These are phyloP conservation scores for Channa argus DNA, from an alignment of 2,113 vertebrate genomes.

Conservation along the genomic window DNA sequence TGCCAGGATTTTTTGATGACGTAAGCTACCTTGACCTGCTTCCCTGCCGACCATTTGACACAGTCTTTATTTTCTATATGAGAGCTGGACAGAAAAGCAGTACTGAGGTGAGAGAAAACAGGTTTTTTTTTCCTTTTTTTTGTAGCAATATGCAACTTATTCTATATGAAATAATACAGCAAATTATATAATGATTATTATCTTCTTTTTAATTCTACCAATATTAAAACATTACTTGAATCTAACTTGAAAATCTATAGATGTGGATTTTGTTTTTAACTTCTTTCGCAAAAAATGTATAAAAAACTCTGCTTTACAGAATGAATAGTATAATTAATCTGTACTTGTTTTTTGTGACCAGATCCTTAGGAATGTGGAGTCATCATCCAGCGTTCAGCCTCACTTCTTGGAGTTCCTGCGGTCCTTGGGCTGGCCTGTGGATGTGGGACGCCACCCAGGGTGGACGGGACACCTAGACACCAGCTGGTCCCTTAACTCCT, in stretches of 20 bases:
- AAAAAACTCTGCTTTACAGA: neutral
- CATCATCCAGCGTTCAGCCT: conserved; percentile 90
- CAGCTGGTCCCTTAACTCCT: conserved; percentile 94
- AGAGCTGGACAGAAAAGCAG: conserved; percentile 95
- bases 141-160: neutral
- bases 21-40: conserved; percentile 94
- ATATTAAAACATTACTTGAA: neutral
- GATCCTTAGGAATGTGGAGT: conserved; percentile 96
- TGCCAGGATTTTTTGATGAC: conserved; percentile 96
- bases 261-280: neutral
- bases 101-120: conserved; percentile 85
- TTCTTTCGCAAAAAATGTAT: neutral
- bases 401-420: conserved; percentile 96
- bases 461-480: conserved; percentile 96
- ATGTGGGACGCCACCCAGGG: conserved; percentile 91
- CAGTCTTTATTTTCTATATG: conserved; percentile 97
- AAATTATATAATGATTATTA: neutral
- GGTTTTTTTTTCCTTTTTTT: neutral
- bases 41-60: conserved; percentile 95
- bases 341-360: conserved; percentile 50
- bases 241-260: neutral
- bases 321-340: neutral
- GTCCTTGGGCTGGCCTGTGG: conserved; percentile 95
- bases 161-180: neutral
- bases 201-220: neutral